Evolutionary conservation across 1,140 invertebrate genomes (phyloP), one percentile per base, ranked within the genome.

Genomic region (Listronotus oregonensis): DNA sequence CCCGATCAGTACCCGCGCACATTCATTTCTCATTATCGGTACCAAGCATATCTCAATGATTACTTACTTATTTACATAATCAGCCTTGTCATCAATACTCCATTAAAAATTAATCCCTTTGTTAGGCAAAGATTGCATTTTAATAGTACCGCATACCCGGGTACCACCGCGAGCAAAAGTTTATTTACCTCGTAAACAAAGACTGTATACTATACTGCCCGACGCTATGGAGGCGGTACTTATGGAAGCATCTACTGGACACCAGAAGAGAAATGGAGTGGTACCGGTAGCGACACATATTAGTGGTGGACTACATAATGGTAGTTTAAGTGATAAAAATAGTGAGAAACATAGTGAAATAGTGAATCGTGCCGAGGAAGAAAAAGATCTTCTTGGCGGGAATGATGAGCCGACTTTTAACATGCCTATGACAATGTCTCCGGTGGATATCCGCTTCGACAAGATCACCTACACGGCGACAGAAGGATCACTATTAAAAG

Each of bases 371-470:
- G 14, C 40, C 34, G 40, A 66, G 14, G 44, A 43, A 42, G 27
- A 11, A 10, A 51, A 12, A 11, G 42, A 27, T 32, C 44, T 54
- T 34, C 9, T 56, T n/a, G n/a, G 17, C 11, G 15, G 47, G 10
- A 39, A 62, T 59, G 54, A 43, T 6, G n/a, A n/a, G n/a, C n/a
- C n/a, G n/a, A 62, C 18, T 14, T 77, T 86, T 8, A 79, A 80
- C 46, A 82, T 82, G 69, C 69, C 82, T 37, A 83, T 84, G 0
- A 74, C 73, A 5, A 79, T 79, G 37, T 81, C 87, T 15, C 83
- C 84, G 0, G 81, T 90, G n/a, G 87, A 91, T 70, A 86, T 92
- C 34, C 82, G 84, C 21, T 91, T 92, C 73, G 84, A 86, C 17
- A 85, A 90, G 61, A 82, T 92, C 60, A 84, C 81, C 1, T 89